A percentile compares a stretch with the other conserved stretches of the same genome.
These are phyloP conservation scores for Chloromyia formosa DNA, from an alignment of 2,888 invertebrate species.

Conservation along the genomic window DNA sequence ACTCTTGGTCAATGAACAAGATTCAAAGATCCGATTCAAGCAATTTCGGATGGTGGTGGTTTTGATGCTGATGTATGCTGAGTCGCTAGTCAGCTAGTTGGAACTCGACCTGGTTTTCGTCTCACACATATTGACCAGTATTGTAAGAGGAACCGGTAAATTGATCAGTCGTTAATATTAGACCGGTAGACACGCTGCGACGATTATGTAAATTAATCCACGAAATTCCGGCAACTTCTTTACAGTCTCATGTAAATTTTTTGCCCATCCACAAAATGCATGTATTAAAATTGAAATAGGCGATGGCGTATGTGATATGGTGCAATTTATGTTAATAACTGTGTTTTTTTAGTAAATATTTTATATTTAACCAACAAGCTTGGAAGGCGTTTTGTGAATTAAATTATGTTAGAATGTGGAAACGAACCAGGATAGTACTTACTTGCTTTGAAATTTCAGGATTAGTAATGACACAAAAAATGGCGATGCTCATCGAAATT, in stretches of 20 bases:
- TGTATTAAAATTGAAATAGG: conserved; percentile 11
- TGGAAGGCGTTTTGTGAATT: no score
- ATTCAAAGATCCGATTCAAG: background rate
- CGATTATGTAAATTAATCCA: conserved; percentile 31
- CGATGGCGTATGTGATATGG: no score
- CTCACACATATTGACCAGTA: background rate
- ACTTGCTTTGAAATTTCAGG: no score
- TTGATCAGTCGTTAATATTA: conserved; percentile 21
- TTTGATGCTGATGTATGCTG: no score
- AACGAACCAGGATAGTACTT: no score
- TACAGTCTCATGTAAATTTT: conserved; percentile 30
- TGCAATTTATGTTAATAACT: no score
- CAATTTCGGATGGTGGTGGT: background rate
- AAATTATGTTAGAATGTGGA: no score
- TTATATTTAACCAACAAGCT: no score
- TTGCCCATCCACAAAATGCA: background rate
- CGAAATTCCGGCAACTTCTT: conserved; percentile 8
- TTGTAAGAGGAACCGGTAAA: conserved; percentile 33
- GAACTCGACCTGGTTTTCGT: conserved; percentile 1
- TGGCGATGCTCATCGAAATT: no score
- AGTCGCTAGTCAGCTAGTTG: background rate
- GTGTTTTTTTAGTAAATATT: no score
- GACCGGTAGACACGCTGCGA: conserved; percentile 9
- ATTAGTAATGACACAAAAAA: no score
- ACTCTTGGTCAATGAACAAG: conserved; percentile 1